These are phyloP conservation scores for Cynopterus brachyotis DNA, from an alignment of 2,113 vertebrate genomes.

Conservation along the genomic window DNA sequence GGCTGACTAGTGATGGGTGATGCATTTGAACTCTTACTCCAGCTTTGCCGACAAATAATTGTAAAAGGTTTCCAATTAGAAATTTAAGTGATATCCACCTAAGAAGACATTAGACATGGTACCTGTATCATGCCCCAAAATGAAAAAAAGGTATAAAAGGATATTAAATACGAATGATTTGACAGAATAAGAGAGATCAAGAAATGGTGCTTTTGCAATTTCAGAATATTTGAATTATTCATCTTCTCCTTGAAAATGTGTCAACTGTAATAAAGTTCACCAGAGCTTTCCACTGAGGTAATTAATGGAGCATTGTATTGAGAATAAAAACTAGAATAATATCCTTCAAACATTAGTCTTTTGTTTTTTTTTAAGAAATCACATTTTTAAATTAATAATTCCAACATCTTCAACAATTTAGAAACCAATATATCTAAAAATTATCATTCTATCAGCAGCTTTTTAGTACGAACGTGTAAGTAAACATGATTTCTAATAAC, in stretches of 20 bases:
- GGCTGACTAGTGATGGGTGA: not conserved
- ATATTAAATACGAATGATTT: slow-evolving; percentile 32
- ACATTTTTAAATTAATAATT: not conserved
- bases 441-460: not conserved
- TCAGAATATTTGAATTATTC: slow-evolving; percentile 47
- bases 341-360: not conserved
- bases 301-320: not conserved
- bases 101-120: not conserved
- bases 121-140: not conserved
- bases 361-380: not conserved
- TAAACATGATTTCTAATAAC: not conserved
- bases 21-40: not conserved
- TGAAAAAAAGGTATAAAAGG: not conserved
- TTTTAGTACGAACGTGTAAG: not conserved
- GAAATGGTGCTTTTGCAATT: not conserved
- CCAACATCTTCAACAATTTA: not conserved
- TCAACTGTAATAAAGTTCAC: slow-evolving; percentile 24
- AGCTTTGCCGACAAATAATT: not conserved
- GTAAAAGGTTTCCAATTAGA: not conserved
- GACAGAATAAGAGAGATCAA: slow-evolving; percentile 16
- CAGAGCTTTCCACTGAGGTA: slow-evolving; percentile 10
- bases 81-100: not conserved
- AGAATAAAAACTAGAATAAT: not conserved
- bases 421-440: not conserved
- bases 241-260: slow-evolving; percentile 43